These are phyloP conservation scores for Silurus aristotelis DNA, from an alignment of 2,797 vertebrate genomes.

Conservation along the genomic window DNA sequence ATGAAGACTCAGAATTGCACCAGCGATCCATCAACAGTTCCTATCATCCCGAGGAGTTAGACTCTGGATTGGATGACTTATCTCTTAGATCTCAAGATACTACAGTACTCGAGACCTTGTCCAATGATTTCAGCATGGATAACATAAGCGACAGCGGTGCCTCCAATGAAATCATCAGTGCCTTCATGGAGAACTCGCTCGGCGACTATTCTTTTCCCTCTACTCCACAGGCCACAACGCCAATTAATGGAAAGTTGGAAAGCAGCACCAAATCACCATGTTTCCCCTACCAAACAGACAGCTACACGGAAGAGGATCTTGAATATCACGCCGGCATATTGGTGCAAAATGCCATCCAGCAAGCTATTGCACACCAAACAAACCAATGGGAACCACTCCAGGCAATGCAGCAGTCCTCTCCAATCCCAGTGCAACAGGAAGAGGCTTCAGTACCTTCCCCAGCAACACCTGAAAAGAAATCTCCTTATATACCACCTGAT, in stretches of 20 bases:
- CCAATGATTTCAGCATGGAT: constrained; percentile 90
- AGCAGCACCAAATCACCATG: constrained; percentile 73
- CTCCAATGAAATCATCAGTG: constrained; percentile 80
- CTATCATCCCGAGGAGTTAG: constrained; percentile 86
- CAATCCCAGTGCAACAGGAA: constrained; percentile 50
- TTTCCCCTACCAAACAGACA: constrained; percentile 67
- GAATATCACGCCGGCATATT: constrained; percentile 89
- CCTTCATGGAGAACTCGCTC: constrained; percentile 78
- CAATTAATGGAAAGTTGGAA: constrained; percentile 76
- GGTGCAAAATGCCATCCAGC: constrained; percentile 90
- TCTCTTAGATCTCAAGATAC: constrained; percentile 94
- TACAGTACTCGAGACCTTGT: constrained; percentile 82
- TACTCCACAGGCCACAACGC: constrained; percentile 83
- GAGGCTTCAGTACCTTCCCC: constrained; percentile 31
- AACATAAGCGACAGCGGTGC: constrained; percentile 92
- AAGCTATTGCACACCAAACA: constrained; percentile 85
- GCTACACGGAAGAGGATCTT: constrained; percentile 80
- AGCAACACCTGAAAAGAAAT: constrained; percentile 46
- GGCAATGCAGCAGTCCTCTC: constrained; percentile 51
- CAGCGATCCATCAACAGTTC: constrained; percentile 72
- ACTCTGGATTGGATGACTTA: constrained; percentile 92
- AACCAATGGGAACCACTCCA: constrained; percentile 67
- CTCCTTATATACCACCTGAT: constrained; percentile 20
- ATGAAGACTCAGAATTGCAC: constrained; percentile 82
- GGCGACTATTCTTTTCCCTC: constrained; percentile 84